Conservation (phyloP, 2,113 vertebrate species). For the Gavia stellata region DNA sequence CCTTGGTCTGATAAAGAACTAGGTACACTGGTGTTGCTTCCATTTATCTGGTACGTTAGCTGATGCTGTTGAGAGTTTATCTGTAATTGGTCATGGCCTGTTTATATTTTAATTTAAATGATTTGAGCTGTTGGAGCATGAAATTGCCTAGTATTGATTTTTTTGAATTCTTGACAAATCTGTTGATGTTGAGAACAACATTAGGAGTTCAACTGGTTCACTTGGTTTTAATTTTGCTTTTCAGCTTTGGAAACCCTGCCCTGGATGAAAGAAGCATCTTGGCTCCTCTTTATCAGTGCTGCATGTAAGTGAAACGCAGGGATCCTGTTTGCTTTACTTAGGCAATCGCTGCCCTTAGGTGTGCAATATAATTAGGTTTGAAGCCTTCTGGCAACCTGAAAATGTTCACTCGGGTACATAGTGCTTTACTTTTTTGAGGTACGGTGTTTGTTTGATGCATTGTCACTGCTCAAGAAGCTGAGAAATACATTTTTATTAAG, state of each 20-base stretch:
- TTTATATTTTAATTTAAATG: slow-evolving; percentile 33
- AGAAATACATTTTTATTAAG: neutral
- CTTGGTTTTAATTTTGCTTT: slow-evolving; percentile 52
- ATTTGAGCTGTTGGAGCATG: slow-evolving; percentile 20
- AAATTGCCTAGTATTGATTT: slow-evolving; percentile 27
- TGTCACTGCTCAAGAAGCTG: neutral
- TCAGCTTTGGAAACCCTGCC: slow-evolving; percentile 93
- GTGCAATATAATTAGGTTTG: neutral
- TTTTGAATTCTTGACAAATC: neutral
- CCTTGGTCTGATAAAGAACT: neutral
- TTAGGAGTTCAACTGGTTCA: neutral
- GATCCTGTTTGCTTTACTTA: neutral
- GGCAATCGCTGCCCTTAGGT: neutral
- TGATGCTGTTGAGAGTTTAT: neutral
- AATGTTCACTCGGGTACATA: neutral
- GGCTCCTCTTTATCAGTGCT: slow-evolving; percentile 97
- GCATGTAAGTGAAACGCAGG: slow-evolving; percentile 86
- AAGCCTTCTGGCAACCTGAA: neutral
- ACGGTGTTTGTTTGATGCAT: neutral
- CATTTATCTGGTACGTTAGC: neutral
- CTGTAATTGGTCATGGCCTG: neutral
- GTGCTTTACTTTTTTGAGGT: neutral
- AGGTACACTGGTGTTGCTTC: neutral
- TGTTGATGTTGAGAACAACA: neutral
- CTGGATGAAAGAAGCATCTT: slow-evolving; percentile 97